Evolutionary conservation across 2,888 invertebrate species (phyloP).

Genomic region (Schrankia costaestrigalis): DNA sequence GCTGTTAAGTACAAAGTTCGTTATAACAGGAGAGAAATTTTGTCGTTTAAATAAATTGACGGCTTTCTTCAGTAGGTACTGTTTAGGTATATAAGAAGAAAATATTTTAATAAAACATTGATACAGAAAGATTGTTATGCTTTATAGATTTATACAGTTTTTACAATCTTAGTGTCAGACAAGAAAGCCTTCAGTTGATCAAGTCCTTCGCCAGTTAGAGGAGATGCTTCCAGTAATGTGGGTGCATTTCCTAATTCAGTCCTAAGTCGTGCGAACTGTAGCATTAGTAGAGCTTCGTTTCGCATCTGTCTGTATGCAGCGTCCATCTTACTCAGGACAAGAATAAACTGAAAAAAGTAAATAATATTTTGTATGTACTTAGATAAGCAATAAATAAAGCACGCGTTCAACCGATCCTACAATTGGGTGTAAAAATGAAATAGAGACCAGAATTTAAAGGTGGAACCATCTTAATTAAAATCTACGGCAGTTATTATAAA

Average conservation of each 20-base stretch:
- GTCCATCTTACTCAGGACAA: constrained; percentile 91
- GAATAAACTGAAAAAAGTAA: constrained; percentile 77
- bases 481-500: no score
- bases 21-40: no score
- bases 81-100: no score
- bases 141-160: constrained; percentile 8
- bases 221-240: constrained; percentile 86
- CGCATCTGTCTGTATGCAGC: constrained; percentile 92
- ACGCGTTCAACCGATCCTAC: background rate
- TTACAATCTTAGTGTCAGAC: constrained; percentile 41
- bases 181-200: constrained; percentile 78
- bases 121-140: background rate
- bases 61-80: no score
- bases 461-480: no score
- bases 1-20: no score
- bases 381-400: no score
- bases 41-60: no score
- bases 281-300: constrained; percentile 90
- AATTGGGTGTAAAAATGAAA: background rate
- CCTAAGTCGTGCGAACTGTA: constrained; percentile 86
- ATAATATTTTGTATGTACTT: background rate
- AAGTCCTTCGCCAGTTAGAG: constrained; percentile 85
- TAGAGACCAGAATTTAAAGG: no score
- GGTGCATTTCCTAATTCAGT: constrained; percentile 85
- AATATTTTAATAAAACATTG: no score